Evolutionary conservation across 2,113 vertebrate genomes (phyloP).

Genomic region (Cyprinodon tularosa): DNA sequence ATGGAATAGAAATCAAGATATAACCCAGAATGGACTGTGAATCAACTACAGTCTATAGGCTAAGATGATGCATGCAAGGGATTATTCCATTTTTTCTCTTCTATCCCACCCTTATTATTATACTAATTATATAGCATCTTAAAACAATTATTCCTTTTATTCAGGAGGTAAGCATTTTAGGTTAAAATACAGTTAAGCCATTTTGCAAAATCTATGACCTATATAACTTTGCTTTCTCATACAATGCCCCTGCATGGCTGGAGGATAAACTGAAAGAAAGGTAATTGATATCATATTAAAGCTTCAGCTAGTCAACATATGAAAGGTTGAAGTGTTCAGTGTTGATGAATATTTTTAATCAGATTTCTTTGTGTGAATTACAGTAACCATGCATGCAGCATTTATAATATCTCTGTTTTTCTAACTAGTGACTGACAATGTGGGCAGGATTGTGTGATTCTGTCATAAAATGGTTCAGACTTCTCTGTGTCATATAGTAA

Average conservation of each 20-base stretch:
- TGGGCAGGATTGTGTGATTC: neutral
- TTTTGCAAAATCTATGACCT: constrained; percentile 63
- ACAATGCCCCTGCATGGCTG: constrained; percentile 59
- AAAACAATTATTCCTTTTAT: constrained; percentile 72
- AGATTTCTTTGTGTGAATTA: neutral
- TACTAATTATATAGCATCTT: constrained; percentile 64
- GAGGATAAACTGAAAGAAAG: constrained; percentile 44
- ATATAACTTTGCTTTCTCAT: constrained; percentile 66
- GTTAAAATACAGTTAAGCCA: constrained; percentile 64
- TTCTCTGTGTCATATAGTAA: no score
- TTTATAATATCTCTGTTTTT: neutral
- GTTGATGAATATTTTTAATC: neutral
- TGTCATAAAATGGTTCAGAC: neutral
- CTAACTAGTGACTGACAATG: neutral
- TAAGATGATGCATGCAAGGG: constrained; percentile 24
- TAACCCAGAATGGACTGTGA: constrained; percentile 58
- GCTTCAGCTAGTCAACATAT: neutral
- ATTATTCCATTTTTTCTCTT: constrained; percentile 23
- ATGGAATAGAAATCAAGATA: constrained; percentile 75
- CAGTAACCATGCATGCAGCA: neutral
- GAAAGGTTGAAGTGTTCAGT: neutral
- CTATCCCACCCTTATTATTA: constrained; percentile 58
- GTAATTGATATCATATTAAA: constrained; percentile 3
- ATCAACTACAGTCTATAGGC: constrained; percentile 54
- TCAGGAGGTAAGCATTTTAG: constrained; percentile 72